These are phyloP conservation scores for Drosophila limbata DNA, from an alignment of 2,888 invertebrate species.

Conservation along the genomic window DNA sequence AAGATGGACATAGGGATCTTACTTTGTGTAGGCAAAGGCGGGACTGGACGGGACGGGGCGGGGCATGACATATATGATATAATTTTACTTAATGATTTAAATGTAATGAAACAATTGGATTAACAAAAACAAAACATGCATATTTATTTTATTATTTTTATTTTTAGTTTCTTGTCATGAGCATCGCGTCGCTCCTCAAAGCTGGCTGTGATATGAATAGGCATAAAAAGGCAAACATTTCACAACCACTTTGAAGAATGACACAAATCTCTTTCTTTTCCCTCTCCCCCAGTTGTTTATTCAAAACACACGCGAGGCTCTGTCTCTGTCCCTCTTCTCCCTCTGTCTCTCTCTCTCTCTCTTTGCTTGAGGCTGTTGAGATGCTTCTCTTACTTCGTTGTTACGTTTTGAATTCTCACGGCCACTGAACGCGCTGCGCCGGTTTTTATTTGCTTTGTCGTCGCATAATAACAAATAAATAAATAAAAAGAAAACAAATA, in stretches of 20 bases:
- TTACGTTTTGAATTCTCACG: slow-evolving; percentile 48
- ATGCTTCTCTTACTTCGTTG: slow-evolving; percentile 19
- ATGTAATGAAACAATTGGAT: slow-evolving; percentile 36
- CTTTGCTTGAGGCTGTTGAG: not conserved
- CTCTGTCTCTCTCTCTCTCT: slow-evolving; percentile 46
- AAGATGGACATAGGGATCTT: slow-evolving; percentile 1
- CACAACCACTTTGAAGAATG: slow-evolving; percentile 96
- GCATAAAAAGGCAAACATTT: slow-evolving; percentile 87
- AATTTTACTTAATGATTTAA: slow-evolving; percentile 48
- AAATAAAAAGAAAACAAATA: slow-evolving; percentile 40
- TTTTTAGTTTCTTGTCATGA: slow-evolving; percentile 38
- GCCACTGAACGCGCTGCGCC: slow-evolving; percentile 37
- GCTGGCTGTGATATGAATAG: slow-evolving; percentile 98
- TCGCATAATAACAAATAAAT: slow-evolving; percentile 43
- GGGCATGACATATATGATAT: slow-evolving; percentile 9
- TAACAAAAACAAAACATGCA: slow-evolving; percentile 19
- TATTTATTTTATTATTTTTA: not conserved
- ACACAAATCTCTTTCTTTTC: slow-evolving; percentile 82
- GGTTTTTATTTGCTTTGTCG: slow-evolving; percentile 30
- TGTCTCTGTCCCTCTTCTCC: slow-evolving; percentile 16
- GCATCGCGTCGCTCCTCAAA: slow-evolving; percentile 94
- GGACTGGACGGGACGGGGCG: too few relatives aligned
- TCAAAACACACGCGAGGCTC: slow-evolving; percentile 31
- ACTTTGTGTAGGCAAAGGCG: not conserved
- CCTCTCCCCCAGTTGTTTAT: not conserved